Base-by-base conservation (phyloP, 1,140 invertebrate genomes). In the Hylaeus volcanicus region DNA sequence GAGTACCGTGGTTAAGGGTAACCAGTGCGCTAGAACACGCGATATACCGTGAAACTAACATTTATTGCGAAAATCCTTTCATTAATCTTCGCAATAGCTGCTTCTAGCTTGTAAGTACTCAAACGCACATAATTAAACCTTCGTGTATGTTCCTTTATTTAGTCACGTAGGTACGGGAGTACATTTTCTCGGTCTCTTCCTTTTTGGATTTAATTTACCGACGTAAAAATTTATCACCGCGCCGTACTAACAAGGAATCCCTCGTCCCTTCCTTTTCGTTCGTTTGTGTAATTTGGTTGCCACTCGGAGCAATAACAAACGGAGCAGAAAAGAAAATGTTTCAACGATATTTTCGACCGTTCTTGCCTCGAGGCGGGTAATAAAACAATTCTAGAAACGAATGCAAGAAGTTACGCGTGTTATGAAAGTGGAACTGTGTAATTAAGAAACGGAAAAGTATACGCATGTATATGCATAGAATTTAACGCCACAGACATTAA, bases 61-160 rank as follows among this genome's bases (percentile, higher is more conserved):
- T 63, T 63, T 63, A 63, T 26, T 63, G 11, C 60, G 37, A 37
- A 60, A 60, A 60, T 60, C n/a, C 3, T 45, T 48, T 66, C 65
- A 26, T 66, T 66, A 66, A 45, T 41, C 12, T 51, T 1, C 45
- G 12, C 3, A 45, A 66, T 66, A 66, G n/a, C n/a, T 60, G 26
- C 14, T 26, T 14, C n/a, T 60, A 60, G n/a, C n/a, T 60, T 60
- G 58, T 14, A 14, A 9, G 26, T 60, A 26, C 26, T 37, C 5
- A 37, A 60, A 37, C 26, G 5, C 26, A 8, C 26, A 37, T 37
- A 60, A 60, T 60, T 60, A 60, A 60, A 60, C 26, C n/a, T 60
- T 37, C 58, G 26, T 60, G n/a, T 58, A 4, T 60, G 26, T 60
- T 60, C 6, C 58, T 5, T 60, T 37, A 37, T 14, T 37, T 60